A percentile compares a stretch with the other conserved stretches of the same genome.
Conservation (phyloP, 2,888 invertebrate genomes). For the Epistrophella euchroma region DNA sequence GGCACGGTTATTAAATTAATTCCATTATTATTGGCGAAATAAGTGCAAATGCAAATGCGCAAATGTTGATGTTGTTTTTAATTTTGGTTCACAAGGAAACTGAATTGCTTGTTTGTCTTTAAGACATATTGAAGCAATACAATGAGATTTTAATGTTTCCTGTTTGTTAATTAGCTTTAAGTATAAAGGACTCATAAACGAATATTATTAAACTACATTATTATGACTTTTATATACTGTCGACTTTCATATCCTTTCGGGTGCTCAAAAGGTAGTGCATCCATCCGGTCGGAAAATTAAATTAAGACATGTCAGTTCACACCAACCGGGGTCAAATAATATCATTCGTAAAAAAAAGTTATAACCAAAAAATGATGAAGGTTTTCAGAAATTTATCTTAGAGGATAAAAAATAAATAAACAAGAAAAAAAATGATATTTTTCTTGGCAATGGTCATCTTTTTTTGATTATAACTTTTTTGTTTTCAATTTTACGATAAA, state of each 20-base stretch:
- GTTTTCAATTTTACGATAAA: too few species aligned
- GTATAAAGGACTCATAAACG: not conserved
- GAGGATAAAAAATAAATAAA: too few species aligned
- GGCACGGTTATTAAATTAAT: slow-evolving; percentile 20
- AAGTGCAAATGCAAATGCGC: not conserved
- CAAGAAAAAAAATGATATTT: too few species aligned
- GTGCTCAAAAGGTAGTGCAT: not conserved
- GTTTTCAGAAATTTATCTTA: too few species aligned
- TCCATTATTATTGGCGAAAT: slow-evolving; percentile 20
- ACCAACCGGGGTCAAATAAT: too few species aligned
- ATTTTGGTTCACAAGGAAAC: slow-evolving; percentile 26
- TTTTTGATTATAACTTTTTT: too few species aligned
- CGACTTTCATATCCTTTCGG: not conserved
- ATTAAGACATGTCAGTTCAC: too few species aligned
- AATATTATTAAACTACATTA: not conserved
- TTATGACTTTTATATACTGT: not conserved
- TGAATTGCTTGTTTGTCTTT: slow-evolving; percentile 25
- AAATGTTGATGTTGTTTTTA: slow-evolving; percentile 10
- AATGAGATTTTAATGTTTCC: slow-evolving; percentile 12
- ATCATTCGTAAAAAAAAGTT: too few species aligned
- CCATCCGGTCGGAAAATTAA: too few species aligned
- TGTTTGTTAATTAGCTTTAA: not conserved
- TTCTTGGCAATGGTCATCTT: too few species aligned
- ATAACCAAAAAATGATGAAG: too few species aligned
- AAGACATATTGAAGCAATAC: slow-evolving; percentile 12